Percentiles rank a stretch among this genome's conserved stretches.
These are phyloP conservation scores for Leptosomus discolor DNA, from an alignment of 2,113 vertebrate genomes.

Conservation along the genomic window DNA sequence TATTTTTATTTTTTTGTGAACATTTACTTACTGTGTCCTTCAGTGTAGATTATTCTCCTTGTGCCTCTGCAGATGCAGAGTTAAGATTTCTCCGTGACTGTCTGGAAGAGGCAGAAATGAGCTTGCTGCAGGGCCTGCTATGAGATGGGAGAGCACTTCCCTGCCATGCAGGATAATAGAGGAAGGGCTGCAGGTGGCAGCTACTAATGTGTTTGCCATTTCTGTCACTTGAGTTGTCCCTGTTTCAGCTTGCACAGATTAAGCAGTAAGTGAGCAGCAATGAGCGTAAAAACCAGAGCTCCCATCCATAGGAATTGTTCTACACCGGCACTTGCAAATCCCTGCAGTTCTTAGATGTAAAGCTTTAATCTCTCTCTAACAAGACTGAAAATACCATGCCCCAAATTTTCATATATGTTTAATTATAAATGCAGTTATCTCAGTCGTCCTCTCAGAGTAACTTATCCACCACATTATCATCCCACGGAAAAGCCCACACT, in stretches of 20 bases:
- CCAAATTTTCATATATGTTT: background rate
- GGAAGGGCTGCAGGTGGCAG: background rate
- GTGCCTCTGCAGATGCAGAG: background rate
- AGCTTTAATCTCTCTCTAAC: background rate
- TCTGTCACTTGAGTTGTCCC: background rate
- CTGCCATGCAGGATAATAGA: background rate
- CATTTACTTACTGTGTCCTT: background rate
- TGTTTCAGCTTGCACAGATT: background rate
- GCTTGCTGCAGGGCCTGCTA: background rate
- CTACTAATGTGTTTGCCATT: background rate
- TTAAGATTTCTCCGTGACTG: background rate
- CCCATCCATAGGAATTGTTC: background rate
- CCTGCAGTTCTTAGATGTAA: background rate
- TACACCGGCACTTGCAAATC: background rate
- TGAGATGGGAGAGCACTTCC: fast-evolving
- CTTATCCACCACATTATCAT: background rate
- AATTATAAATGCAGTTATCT: background rate
- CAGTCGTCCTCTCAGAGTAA: background rate
- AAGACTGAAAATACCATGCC: background rate
- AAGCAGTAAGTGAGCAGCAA: background rate
- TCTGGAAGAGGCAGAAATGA: background rate
- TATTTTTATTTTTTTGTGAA: background rate
- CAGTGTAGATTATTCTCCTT: background rate
- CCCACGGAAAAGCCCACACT: background rate
- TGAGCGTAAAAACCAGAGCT: background rate